Conservation (phyloP, 1,140 invertebrate species). For the Tetragonula clypearis region DNA sequence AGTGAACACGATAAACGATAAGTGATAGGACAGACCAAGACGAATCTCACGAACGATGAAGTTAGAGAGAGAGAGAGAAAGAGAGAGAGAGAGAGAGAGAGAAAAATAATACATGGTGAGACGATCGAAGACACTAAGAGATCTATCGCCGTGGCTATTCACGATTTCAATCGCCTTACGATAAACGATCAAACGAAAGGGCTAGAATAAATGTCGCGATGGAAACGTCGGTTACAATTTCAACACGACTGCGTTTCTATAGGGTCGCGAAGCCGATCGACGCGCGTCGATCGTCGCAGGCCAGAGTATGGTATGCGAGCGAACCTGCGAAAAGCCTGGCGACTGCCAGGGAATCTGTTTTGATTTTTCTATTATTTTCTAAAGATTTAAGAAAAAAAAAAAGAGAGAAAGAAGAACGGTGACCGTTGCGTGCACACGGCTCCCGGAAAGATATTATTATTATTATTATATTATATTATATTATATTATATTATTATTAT, state of each 20-base stretch:
- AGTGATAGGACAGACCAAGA: constrained; percentile 66
- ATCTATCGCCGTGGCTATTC: not conserved
- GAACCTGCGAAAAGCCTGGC: constrained; percentile 17
- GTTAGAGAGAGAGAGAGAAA: not conserved
- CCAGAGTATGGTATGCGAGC: not conserved
- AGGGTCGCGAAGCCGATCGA: too few species aligned
- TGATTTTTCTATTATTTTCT: constrained; percentile 56
- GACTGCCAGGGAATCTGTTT: constrained; percentile 42
- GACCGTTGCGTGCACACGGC: constrained; percentile 27
- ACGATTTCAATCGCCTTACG: not conserved
- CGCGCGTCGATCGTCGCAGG: not conserved
- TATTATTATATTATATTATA: constrained; percentile 58
- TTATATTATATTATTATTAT: constrained; percentile 66
- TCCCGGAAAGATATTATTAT: constrained; percentile 62
- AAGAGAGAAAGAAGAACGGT: not conserved
- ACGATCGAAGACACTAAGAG: not conserved
- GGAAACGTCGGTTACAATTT: not conserved
- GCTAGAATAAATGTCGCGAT: not conserved
- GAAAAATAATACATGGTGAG: too few species aligned
- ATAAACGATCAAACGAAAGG: not conserved
- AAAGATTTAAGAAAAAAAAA: constrained; percentile 33
- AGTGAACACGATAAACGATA: constrained; percentile 77
- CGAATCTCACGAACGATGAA: constrained; percentile 54
- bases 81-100: not conserved
- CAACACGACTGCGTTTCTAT: not conserved